Evolutionary conservation across 2,888 invertebrate species (phyloP).

Genomic region (Tipula confusa): DNA sequence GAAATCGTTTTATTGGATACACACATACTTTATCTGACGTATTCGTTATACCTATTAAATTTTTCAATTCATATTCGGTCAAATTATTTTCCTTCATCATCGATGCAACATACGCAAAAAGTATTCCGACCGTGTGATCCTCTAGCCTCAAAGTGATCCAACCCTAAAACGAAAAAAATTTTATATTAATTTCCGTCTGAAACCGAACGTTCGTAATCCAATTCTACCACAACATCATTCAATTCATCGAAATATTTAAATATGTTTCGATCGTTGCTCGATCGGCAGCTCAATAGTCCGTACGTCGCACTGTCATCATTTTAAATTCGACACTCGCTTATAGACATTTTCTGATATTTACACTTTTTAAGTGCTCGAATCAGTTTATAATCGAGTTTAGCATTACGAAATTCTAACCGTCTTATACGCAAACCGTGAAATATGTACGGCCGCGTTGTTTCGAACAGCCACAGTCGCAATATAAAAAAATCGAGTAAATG

Average conservation of each 20-base stretch:
- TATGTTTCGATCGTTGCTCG: not conserved
- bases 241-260: not conserved
- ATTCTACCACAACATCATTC: not conserved
- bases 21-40: no score
- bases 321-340: not conserved
- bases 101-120: not conserved
- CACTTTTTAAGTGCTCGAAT: not conserved
- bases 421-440: not conserved
- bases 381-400: not conserved
- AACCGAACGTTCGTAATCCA: no score
- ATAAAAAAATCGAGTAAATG: no score
- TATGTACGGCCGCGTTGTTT: not conserved
- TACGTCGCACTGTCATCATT: not conserved
- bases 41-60: no score
- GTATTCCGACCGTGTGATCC: not conserved
- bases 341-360: not conserved
- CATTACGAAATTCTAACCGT: not conserved
- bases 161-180: not conserved
- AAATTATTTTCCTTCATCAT: not conserved
- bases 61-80: no score
- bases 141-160: not conserved
- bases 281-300: not conserved
- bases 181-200: no score
- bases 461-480: not conserved
- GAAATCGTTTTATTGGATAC: no score